Conservation (phyloP, 2,888 invertebrate species). For the Calameuta filiformis region DNA sequence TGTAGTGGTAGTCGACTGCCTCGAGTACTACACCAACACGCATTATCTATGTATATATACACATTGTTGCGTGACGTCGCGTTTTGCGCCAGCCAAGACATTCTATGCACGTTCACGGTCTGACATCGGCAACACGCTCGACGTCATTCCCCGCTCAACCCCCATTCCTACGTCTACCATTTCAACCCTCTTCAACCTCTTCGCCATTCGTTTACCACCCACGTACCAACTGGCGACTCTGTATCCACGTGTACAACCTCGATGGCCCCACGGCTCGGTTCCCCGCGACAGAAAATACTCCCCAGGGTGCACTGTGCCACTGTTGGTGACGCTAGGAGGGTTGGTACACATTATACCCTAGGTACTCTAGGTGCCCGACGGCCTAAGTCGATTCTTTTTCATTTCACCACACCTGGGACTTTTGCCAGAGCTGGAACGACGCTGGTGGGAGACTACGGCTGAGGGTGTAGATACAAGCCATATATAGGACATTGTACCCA, state of each 20-base stretch:
- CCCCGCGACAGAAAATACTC: constrained; percentile 5
- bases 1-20: constrained; percentile 33
- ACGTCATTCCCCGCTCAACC: not conserved
- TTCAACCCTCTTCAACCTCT: not conserved
- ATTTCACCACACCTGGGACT: constrained; percentile 19
- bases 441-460: not conserved
- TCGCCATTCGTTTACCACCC: not conserved
- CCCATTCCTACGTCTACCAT: not conserved
- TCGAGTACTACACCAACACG: not conserved
- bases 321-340: not conserved
- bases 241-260: not conserved
- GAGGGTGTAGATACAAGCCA: not conserved
- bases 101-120: constrained; percentile 41
- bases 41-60: not conserved
- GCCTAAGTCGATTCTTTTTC: constrained; percentile 21
- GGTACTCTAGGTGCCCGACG: not conserved
- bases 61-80: constrained; percentile 40
- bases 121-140: constrained; percentile 12
- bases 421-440: not conserved
- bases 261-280: not conserved
- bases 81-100: constrained; percentile 44
- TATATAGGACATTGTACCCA: not conserved
- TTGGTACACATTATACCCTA: constrained; percentile 9
- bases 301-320: constrained; percentile 12
- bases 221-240: not conserved